Evolutionary conservation across 2,797 vertebrate species (phyloP).

Genomic region (Sebastiscus tertius): DNA sequence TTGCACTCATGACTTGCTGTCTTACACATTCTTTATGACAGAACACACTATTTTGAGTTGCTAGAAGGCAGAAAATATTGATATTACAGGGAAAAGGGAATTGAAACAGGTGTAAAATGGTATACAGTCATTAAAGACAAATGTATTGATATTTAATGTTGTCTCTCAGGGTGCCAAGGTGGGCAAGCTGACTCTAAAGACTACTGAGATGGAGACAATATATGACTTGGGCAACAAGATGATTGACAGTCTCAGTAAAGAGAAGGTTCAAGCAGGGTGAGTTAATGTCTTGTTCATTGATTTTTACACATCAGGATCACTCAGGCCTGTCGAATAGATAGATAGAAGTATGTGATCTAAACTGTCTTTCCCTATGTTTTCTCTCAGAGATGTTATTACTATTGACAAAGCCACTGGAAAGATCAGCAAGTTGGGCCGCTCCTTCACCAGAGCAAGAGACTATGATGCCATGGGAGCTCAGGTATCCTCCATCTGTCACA

Average conservation of each 20-base stretch:
- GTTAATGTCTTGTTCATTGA: constrained; percentile 14
- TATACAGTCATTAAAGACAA: background rate
- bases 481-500: constrained; percentile 72
- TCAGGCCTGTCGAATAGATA: background rate
- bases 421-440: constrained; percentile 93
- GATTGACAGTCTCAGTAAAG: constrained; percentile 95
- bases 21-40: background rate
- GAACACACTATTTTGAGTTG: background rate
- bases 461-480: constrained; percentile 97
- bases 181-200: constrained; percentile 94
- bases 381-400: constrained; percentile 91
- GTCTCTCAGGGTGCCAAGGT: constrained; percentile 89
- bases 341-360: background rate
- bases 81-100: background rate
- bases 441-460: constrained; percentile 94
- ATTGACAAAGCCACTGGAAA: constrained; percentile 97
- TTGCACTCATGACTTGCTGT: background rate
- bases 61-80: background rate
- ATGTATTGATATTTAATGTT: background rate
- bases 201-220: constrained; percentile 96
- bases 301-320: background rate
- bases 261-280: constrained; percentile 96
- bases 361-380: background rate
- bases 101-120: background rate
- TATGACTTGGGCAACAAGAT: constrained; percentile 97